These are phyloP conservation scores for Wiebesia pumilae DNA, from an alignment of 1,140 invertebrate genomes.

Conservation along the genomic window DNA sequence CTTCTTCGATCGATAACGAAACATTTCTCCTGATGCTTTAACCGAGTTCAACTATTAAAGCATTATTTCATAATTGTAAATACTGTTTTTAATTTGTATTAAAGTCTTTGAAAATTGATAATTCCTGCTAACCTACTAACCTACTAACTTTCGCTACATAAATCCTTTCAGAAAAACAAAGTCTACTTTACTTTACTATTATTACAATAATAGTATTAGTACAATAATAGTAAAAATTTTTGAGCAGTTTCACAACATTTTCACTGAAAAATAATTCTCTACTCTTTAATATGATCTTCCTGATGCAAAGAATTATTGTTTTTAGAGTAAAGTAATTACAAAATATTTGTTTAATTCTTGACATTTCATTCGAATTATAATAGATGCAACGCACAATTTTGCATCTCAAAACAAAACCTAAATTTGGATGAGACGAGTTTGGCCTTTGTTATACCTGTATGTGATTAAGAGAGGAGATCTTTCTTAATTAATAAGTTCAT, in stretches of 20 bases:
- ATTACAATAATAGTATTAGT: too few species aligned
- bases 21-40: background rate
- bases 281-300: background rate
- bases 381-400: background rate
- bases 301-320: background rate
- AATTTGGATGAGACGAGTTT: background rate
- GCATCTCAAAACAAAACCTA: background rate
- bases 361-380: too few species aligned
- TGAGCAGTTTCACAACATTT: background rate
- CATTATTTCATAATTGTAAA: too few species aligned
- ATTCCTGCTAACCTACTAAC: too few species aligned
- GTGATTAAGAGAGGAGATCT: background rate
- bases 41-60: background rate
- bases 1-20: background rate
- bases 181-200: too few species aligned
- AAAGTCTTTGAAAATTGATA: too few species aligned
- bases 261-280: background rate
- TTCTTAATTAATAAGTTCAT: background rate
- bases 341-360: too few species aligned
- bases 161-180: too few species aligned
- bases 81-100: too few species aligned
- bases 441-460: background rate
- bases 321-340: too few species aligned
- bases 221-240: too few species aligned
- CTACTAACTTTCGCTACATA: too few species aligned